Conservation (phyloP, 2,888 invertebrate genomes). For the Barypeithes pellucidus region DNA sequence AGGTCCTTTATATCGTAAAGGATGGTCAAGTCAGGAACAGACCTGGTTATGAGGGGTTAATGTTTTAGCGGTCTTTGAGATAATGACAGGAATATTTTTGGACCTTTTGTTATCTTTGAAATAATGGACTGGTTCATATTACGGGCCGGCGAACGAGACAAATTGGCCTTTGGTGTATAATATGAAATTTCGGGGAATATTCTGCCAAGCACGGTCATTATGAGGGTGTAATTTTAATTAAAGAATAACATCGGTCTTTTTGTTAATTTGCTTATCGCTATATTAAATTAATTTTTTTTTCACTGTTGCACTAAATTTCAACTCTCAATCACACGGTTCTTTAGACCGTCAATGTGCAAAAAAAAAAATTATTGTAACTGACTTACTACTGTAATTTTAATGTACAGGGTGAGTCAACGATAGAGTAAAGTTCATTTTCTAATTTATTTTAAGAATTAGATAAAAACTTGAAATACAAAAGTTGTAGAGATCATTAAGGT, state of each 20-base stretch:
- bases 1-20: constrained; percentile 24
- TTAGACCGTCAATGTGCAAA: too few relatives aligned
- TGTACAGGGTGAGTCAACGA: too few relatives aligned
- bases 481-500: too few relatives aligned
- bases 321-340: too few relatives aligned
- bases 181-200: constrained; percentile 5
- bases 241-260: background rate
- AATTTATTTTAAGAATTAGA: too few relatives aligned
- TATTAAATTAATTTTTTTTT: background rate
- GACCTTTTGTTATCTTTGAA: constrained; percentile 27
- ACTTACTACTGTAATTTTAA: too few relatives aligned
- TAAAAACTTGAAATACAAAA: too few relatives aligned
- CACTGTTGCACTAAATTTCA: too few relatives aligned
- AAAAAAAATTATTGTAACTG: too few relatives aligned
- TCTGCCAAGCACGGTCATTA: too few relatives aligned
- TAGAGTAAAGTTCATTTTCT: too few relatives aligned
- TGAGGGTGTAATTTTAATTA: background rate
- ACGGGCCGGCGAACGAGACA: background rate
- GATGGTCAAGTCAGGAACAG: constrained; percentile 34
- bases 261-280: too few relatives aligned
- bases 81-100: constrained; percentile 35
- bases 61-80: constrained; percentile 29
- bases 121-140: constrained; percentile 10
- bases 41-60: constrained; percentile 28
- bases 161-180: constrained; percentile 3